phyloP scores from a whole-genome alignment of 2,797 vertebrate genomes.

The Lepilemur ruficaudatus region DNA sequence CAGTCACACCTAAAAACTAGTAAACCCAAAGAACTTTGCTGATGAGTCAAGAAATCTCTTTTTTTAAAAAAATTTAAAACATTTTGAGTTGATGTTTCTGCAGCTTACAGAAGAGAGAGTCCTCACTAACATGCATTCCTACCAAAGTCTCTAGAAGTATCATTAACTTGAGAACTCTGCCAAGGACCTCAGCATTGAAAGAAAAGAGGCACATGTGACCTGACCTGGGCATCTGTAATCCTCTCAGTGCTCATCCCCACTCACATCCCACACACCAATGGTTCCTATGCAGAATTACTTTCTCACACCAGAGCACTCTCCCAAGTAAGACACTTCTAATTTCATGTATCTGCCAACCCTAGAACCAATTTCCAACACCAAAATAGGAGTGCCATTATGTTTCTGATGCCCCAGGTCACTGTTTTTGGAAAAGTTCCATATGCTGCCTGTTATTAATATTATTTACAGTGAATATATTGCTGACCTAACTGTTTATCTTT shows the following conservation, averaged over 20 bases:
- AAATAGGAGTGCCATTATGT: not conserved
- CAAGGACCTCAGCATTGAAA: not conserved
- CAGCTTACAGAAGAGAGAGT: not conserved
- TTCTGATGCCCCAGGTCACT: not conserved
- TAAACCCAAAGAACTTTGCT: not conserved
- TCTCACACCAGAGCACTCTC: not conserved
- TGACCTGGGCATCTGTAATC: not conserved
- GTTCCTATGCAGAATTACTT: not conserved
- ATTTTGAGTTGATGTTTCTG: not conserved
- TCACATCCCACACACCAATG: not conserved
- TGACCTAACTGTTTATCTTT: not conserved
- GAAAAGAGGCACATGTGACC: not conserved
- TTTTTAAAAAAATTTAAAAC: not conserved
- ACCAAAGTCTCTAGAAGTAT: not conserved
- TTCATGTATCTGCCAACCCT: not conserved
- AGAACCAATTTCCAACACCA: not conserved
- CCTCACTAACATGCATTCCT: not conserved
- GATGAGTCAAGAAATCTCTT: not conserved
- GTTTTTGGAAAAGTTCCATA: not conserved
- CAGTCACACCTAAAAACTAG: not conserved
- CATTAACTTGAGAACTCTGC: not conserved
- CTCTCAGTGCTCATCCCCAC: not conserved
- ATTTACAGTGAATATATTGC: too few relatives aligned
- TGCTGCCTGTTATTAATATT: not conserved
- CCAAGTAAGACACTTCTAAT: not conserved